A percentile compares a stretch with the other conserved stretches of the same genome.
phyloP scores from a whole-genome alignment of 2,888 invertebrate genomes.

The Caradrina clavipalpis region DNA sequence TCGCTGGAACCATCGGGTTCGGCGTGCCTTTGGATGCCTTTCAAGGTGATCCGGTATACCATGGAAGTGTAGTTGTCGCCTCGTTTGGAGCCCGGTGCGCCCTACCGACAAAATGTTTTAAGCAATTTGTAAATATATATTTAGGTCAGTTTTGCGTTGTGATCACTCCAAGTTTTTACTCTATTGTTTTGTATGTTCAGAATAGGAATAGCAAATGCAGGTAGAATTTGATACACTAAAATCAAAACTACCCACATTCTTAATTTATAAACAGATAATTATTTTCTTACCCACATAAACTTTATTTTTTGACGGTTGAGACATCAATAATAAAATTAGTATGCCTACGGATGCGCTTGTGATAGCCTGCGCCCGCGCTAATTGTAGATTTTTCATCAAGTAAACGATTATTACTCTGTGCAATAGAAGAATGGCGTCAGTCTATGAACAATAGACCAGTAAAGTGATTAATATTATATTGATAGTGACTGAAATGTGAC shows the following conservation, averaged over 20 bases:
- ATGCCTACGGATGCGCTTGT: too few relatives aligned
- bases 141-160: background rate
- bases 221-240: too few relatives aligned
- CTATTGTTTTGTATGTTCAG: background rate
- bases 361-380: too few relatives aligned
- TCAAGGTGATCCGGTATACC: constrained; percentile 92
- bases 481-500: too few relatives aligned
- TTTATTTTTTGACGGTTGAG: background rate
- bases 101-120: constrained; percentile 76
- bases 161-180: background rate
- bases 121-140: background rate
- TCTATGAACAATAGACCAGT: too few relatives aligned
- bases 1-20: constrained; percentile 76
- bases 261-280: too few relatives aligned
- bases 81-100: constrained; percentile 93
- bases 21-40: constrained; percentile 83
- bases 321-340: background rate
- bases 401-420: too few relatives aligned
- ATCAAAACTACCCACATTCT: too few relatives aligned
- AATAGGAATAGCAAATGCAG: background rate
- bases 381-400: too few relatives aligned
- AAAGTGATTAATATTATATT: too few relatives aligned
- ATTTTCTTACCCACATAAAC: background rate
- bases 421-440: too few relatives aligned
- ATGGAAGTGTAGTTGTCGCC: constrained; percentile 95